Evolutionary conservation across 2,888 invertebrate species (phyloP), one percentile per base, ranked within the genome.

Genomic region (Orchesella flavescens): DNA sequence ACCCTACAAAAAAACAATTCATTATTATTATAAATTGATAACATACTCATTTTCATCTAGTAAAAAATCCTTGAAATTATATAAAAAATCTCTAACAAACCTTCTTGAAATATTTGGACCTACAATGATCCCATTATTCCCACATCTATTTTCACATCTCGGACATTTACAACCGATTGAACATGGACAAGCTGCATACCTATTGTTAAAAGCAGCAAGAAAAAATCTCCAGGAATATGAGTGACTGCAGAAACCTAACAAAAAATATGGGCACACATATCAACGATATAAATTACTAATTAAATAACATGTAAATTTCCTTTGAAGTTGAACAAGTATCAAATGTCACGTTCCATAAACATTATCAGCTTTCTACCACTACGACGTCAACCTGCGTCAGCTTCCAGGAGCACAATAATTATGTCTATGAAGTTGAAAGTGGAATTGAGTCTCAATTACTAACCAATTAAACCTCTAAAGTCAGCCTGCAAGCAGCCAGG

Each of bases 401-500:
- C n/a, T n/a, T n/a, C n/a, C n/a, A n/a, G n/a, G n/a, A n/a, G n/a
- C n/a, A n/a, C n/a, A n/a, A n/a, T n/a, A n/a, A n/a, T n/a, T n/a
- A n/a, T n/a, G n/a, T n/a, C n/a, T n/a, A n/a, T n/a, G n/a, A n/a
- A n/a, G n/a, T n/a, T n/a, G n/a, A n/a, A n/a, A n/a, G n/a, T n/a
- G 53, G n/a, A 53, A 53, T n/a, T 3, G 10, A 5, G 53, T 13
- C 13, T 7, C 24, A n/a, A 61, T 23, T 21, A 7, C 21, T 61
- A 61, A 61, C 21, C 61, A 1, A 19, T n/a, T n/a, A 61, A 15
- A 2, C 61, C 21, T 61, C 3, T 61, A n/a, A 21, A 61, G 17
- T 61, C 61, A 17, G 61, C 24, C 3, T 13, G 12, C 24, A 19
- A 61, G 23, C 71, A 59, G 2, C 57, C 82, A 2, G 82, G 76